Evolutionary conservation across 1,140 invertebrate species (phyloP).

Genomic region (Caenorhabditis brenneri): DNA sequence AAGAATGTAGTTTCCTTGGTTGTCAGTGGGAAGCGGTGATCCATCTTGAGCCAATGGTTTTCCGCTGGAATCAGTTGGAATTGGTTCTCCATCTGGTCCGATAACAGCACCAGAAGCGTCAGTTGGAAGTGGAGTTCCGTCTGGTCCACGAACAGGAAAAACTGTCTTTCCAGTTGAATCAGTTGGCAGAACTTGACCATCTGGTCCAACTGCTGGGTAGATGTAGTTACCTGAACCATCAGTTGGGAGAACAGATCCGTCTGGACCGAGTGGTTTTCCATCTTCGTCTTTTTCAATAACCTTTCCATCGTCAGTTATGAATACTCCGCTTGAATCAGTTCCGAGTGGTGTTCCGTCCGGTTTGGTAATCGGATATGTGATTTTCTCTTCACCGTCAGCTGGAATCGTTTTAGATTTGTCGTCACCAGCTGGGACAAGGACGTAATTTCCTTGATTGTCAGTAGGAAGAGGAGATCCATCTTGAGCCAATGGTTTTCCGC

Average conservation of each 20-base stretch:
- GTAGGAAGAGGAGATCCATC: slow-evolving; percentile 44
- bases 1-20: slow-evolving; percentile 3
- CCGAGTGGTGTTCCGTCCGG: slow-evolving; percentile 46
- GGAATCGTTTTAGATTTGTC: slow-evolving; percentile 4
- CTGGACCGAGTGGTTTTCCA: too few relatives aligned
- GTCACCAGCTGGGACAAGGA: background rate
- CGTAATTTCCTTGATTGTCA: slow-evolving; percentile 1
- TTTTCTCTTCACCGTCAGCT: slow-evolving; percentile 28
- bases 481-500: background rate
- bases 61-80: slow-evolving; percentile 49
- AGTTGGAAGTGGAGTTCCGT: slow-evolving; percentile 42
- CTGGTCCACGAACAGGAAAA: slow-evolving; percentile 22
- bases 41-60: slow-evolving; percentile 48
- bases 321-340: slow-evolving; percentile 45
- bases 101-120: slow-evolving; percentile 34
- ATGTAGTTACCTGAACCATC: too few relatives aligned
- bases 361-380: slow-evolving; percentile 41
- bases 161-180: slow-evolving; percentile 20
- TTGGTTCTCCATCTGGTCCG: slow-evolving; percentile 52
- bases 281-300: slow-evolving; percentile 6
- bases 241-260: too few relatives aligned
- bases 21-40: slow-evolving; percentile 51
- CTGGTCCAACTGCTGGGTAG: too few relatives aligned
- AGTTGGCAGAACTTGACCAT: background rate
- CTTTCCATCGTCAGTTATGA: slow-evolving; percentile 17